Evolutionary conservation across 2,797 vertebrate genomes (phyloP), one percentile per base, ranked within the genome.

Genomic region (Novumbra hubbsi): DNA sequence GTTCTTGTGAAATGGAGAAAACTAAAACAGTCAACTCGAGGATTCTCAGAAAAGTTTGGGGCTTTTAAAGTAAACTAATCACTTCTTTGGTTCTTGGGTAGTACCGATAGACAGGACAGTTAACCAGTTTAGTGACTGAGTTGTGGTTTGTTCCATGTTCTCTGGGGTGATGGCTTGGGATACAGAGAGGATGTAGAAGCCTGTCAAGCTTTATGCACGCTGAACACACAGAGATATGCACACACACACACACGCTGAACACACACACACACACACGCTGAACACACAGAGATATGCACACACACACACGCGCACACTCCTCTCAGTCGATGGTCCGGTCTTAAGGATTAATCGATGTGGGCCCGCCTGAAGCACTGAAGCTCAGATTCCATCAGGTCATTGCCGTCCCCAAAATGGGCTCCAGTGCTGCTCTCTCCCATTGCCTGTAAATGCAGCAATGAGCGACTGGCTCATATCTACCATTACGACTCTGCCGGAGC

Each of bases 391-490:
- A 76, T 81, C 79, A 77, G 69, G 69, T 48, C 50, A 74, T 69
- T 63, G 74, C 68, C 49, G 71, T 74, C 3, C 1, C 68, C 76
- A 82, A 75, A 84, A 77, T 78, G 72, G 74, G 75, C 78, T 83
- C 55, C 28, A 74, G 71, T 77, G 57, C 45, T 71, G 60, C 78
- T 68, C 71, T 64, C 71, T 74, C 77, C 73, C 78, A 71, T 78
- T 82, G 80, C 73, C 80, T 84, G 81, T 75, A 81, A 86, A 84
- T 83, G 80, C 75, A 24, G 78, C 81, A 82, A 80, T 84, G 81
- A 84, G 79, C 85, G 84, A 84, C 86, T 75, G 81, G 78, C 82
- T 83, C 76, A 78, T 45, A 81, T 85, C 79, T 83, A 72, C 84
- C 76, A 78, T 83, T 86, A 84, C 9, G 30, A 76, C 83, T 85